Evolutionary conservation across 37 sponge, comb jelly and placozoan species (phyloP).

Genomic region (Chondrilla cf. caribensis): DNA sequence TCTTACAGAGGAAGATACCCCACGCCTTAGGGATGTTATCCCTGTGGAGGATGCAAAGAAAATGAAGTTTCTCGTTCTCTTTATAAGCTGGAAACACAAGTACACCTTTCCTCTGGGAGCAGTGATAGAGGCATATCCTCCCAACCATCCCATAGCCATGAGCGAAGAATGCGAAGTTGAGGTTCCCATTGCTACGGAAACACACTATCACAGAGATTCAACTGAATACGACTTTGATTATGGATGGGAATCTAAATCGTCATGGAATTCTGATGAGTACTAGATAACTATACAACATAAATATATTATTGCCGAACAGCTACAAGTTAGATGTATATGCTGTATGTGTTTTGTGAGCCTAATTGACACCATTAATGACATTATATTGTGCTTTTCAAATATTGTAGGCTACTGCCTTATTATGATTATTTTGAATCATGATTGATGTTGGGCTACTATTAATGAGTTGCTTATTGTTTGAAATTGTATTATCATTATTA

Average conservation of each 20-base stretch:
- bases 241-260: neutral
- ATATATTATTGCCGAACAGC: no score
- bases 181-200: no score
- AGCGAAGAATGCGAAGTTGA: neutral
- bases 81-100: slow-evolving; percentile 39
- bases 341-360: no score
- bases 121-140: slow-evolving; percentile 42
- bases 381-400: no score
- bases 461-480: no score
- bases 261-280: no score
- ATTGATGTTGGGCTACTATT: no score
- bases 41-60: slow-evolving; percentile 40
- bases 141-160: slow-evolving; percentile 14
- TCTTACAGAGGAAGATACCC: slow-evolving; percentile 15
- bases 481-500: no score
- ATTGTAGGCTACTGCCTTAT: no score
- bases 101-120: slow-evolving; percentile 45
- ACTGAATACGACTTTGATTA: slow-evolving; percentile 7
- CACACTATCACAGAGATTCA: slow-evolving; percentile 16
- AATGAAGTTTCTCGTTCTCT: slow-evolving; percentile 43
- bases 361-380: no score
- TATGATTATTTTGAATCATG: no score
- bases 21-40: slow-evolving; percentile 43
- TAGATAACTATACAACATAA: neutral
- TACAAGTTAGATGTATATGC: no score